These are phyloP conservation scores for Conus ventricosus DNA, from an alignment of 1,140 invertebrate genomes.

Conservation along the genomic window DNA sequence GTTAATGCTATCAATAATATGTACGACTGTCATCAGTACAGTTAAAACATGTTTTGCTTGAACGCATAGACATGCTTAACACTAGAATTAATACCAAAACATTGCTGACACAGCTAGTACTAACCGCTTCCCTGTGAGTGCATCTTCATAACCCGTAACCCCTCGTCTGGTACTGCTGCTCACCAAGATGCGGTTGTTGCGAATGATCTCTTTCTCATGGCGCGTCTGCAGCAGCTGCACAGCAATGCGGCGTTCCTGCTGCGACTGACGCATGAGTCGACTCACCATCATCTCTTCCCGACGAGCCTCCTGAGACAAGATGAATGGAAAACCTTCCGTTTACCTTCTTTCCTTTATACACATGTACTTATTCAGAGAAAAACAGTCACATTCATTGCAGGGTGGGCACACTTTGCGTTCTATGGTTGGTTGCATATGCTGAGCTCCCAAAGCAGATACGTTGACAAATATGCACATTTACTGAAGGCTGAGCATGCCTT, in stretches of 20 bases:
- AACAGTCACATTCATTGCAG: neutral
- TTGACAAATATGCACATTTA: too few relatives aligned
- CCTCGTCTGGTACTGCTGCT: constrained; percentile 72
- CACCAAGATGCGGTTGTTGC: constrained; percentile 70
- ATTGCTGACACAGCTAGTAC: constrained; percentile 11
- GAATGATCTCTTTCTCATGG: constrained; percentile 74
- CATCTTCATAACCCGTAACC: constrained; percentile 72
- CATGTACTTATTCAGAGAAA: neutral
- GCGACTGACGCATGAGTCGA: constrained; percentile 73
- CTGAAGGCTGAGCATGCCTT: too few relatives aligned
- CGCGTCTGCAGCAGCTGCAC: constrained; percentile 74
- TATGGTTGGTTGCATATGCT: too few relatives aligned
- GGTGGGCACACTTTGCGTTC: neutral
- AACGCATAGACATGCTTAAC: too few relatives aligned
- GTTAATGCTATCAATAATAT: too few relatives aligned
- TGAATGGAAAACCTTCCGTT: neutral
- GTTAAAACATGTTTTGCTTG: too few relatives aligned
- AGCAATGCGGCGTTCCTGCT: constrained; percentile 73
- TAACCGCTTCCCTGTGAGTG: constrained; percentile 72
- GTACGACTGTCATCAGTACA: too few relatives aligned
- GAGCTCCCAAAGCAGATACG: too few relatives aligned
- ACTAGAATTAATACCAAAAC: too few relatives aligned
- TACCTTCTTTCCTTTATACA: neutral
- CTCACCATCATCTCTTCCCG: constrained; percentile 74
- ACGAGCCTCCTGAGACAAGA: constrained; percentile 63